Base-by-base conservation (phyloP, 2,113 vertebrate species). In the Seriola dumerili region DNA sequence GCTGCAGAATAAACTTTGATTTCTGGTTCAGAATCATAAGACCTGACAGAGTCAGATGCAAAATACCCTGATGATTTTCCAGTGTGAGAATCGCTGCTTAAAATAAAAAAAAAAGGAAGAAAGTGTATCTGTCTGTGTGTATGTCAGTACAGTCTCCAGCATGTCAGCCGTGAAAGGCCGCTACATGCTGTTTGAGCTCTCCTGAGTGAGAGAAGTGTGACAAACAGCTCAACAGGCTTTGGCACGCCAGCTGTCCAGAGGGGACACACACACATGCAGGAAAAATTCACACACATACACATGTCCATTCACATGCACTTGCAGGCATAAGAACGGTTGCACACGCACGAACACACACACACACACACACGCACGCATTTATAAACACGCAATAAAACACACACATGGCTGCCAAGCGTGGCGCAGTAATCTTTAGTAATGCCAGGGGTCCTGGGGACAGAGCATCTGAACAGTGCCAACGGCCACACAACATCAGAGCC, bases 201-300 rank as follows among this genome's bases (percentile, higher is more conserved):
- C 87, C 83, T 91, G 88, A 88, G 85, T 86, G 80, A 91, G 90
- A 77, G 80, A 88, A 91, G 90, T 92, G 91, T 93, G 92, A 92
- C 91, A 91, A 92, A 91, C 87, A 90, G 85, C 91, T 92, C 88
- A 93, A 93, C 92, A 91, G 90, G 91, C 90, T 93, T 93, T 93
- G 90, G 88, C 85, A 88, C 72, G 68, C 87, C 88, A 91, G 88
- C 87, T 91, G 90, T 91, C 92, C 90, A 87, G 85, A 90, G 90
- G 89, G 83, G 79, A 85, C 69, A 72, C 84, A 81, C 67, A 81
- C 82, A 84, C 59, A 85, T 77, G 16, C 46, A 48, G 5, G 8
- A 5, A 44, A 5, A 36, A 73, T 65, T 72, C 57, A 87, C 70
- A 67, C 78, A 63, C 72, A 68, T 21, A 32, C 69, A 57, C 72